These are phyloP conservation scores for Muschampia plurimacula DNA, from an alignment of 2,888 invertebrate genomes.

Conservation along the genomic window DNA sequence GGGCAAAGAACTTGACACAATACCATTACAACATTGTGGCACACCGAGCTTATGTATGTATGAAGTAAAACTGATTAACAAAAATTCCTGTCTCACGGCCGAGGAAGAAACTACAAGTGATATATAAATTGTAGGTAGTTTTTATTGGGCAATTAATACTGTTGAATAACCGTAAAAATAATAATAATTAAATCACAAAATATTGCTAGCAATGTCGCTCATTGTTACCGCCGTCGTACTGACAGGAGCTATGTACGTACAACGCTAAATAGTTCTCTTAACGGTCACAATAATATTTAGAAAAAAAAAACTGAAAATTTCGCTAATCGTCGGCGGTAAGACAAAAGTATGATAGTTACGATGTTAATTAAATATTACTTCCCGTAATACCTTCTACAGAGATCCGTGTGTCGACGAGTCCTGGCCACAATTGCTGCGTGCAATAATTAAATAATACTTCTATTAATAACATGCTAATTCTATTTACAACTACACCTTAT, in stretches of 20 bases:
- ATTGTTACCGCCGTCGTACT: no score
- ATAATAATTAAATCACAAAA: no score
- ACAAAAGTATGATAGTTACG: neutral
- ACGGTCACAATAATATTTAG: neutral
- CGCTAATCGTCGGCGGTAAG: neutral
- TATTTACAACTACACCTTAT: constrained; percentile 67
- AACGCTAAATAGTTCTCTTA: no score
- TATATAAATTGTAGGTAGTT: no score
- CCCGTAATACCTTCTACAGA: constrained; percentile 87
- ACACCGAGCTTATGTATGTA: constrained; percentile 47
- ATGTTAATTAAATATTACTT: constrained; percentile 80
- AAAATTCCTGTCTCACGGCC: no score
- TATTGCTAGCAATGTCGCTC: no score
- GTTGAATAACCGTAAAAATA: no score
- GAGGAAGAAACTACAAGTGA: no score
- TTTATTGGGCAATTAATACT: no score
- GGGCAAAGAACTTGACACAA: neutral
- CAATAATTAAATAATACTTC: constrained; percentile 72
- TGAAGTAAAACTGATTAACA: constrained; percentile 3
- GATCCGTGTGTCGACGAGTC: constrained; percentile 87
- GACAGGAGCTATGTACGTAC: no score
- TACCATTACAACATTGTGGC: constrained; percentile 44
- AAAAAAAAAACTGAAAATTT: neutral
- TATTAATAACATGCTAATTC: constrained; percentile 59
- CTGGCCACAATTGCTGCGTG: constrained; percentile 85